A percentile compares a stretch with the other conserved stretches of the same genome.
phyloP scores from a whole-genome alignment of 2,888 invertebrate genomes.

The Drosophila longiperda region DNA sequence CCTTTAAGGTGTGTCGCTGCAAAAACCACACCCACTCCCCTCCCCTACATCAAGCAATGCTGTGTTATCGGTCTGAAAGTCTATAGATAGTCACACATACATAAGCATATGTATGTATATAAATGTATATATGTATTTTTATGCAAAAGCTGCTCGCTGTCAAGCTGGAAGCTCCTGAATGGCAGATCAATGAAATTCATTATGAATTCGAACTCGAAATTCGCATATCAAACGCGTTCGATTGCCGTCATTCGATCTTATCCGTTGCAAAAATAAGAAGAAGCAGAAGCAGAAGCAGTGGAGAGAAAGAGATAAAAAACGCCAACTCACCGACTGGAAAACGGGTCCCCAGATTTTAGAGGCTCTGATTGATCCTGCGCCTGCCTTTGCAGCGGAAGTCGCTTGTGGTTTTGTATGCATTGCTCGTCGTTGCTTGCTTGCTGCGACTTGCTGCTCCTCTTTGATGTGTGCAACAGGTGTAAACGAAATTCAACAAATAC shows the following conservation, averaged over 20 bases:
- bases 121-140: not conserved
- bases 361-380: slow-evolving; percentile 37
- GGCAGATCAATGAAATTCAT: slow-evolving; percentile 82
- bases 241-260: slow-evolving; percentile 56
- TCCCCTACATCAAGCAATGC: slow-evolving; percentile 44
- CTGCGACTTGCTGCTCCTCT: slow-evolving; percentile 22
- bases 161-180: slow-evolving; percentile 76
- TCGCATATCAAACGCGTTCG: slow-evolving; percentile 28
- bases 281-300: not conserved
- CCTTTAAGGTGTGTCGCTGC: slow-evolving; percentile 56
- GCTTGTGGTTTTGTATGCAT: slow-evolving; percentile 73
- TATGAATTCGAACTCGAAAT: slow-evolving; percentile 57
- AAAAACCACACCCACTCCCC: not conserved
- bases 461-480: slow-evolving; percentile 75
- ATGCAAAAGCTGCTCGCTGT: slow-evolving; percentile 23
- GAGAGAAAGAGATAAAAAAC: slow-evolving; percentile 14
- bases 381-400: slow-evolving; percentile 68
- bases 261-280: slow-evolving; percentile 20
- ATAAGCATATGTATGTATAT: not conserved
- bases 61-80: slow-evolving; percentile 62
- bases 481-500: slow-evolving; percentile 78
- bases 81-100: slow-evolving; percentile 5
- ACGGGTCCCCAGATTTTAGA: slow-evolving; percentile 17
- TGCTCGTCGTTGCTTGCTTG: slow-evolving; percentile 32
- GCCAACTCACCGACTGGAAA: slow-evolving; percentile 48